Evolutionary conservation across 2,113 vertebrate genomes (phyloP), one percentile per base, ranked within the genome.

Genomic region (Vidua macroura): DNA sequence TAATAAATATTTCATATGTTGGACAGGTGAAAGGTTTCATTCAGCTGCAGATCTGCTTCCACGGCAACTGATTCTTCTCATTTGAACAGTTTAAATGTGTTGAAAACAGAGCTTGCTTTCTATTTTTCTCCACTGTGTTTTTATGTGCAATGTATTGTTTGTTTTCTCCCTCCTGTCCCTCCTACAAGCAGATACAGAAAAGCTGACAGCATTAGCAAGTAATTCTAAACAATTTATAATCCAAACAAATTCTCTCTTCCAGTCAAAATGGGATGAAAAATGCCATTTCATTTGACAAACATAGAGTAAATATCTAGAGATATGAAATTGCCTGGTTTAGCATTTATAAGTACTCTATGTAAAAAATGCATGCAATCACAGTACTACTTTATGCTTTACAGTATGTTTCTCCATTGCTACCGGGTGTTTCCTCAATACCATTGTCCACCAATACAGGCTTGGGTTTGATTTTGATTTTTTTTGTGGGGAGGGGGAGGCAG

Each of bases 1-100:
- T 86, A 86, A 96, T 96, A 96, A 97, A 96, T 96, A 94, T 96
- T 96, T 96, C 88, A 94, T 88, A 44, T 76, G 51, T 64, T 90
- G 94, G 93, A 92, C 88, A 95, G 95, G 94, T 96, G 93, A 96
- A 95, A 88, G 90, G 90, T 96, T 96, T 95, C 66, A 79, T 96
- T 96, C 83, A 91, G 53, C 76, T 92, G 80, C 86, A 64, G 86
- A 90, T 93, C 83, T 93, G 90, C 93, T 96, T 95, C 94, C 93
- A 95, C 90, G 24, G 92, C 83, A 95, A 95, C 93, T 33, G 1
- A 68, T 90, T 86, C 58, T 51, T 94, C 86, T 93, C 64, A 92
- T 88, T 51, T 94, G 76, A 95, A 75, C 56, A 64, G 80, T 75
- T 96, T 84, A 93, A 95, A 92, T 56, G 41, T 72, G 76, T 53